phyloP scores from a whole-genome alignment of 2,888 invertebrate genomes.

The Pandemis heparana region DNA sequence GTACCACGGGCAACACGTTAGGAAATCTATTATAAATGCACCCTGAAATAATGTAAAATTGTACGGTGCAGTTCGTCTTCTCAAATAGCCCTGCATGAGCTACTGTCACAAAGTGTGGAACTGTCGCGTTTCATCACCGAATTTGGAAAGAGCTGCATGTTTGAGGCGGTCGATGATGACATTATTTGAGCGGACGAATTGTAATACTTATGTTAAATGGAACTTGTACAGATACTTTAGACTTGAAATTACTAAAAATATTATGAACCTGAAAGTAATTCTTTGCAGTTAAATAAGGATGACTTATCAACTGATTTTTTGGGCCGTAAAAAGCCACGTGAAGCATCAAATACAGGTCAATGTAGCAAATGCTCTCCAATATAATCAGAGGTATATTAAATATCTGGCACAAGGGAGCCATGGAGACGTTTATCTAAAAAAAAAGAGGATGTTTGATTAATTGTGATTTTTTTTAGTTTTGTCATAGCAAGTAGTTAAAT shows the following conservation, averaged over 20 bases:
- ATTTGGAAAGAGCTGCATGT: too few species aligned
- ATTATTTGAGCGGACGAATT: background rate
- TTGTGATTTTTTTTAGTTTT: too few species aligned
- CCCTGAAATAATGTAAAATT: conserved; percentile 59
- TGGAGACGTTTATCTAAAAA: conserved; percentile 69
- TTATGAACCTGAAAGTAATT: conserved; percentile 72
- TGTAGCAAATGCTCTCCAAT: conserved; percentile 75
- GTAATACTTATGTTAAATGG: background rate
- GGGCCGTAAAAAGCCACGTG: conserved; percentile 82
- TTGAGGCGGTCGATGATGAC: too few species aligned
- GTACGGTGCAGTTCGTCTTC: too few species aligned
- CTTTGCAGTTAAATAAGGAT: conserved; percentile 82
- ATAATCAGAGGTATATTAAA: conserved; percentile 66
- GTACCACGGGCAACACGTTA: conserved; percentile 82
- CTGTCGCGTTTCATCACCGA: too few species aligned
- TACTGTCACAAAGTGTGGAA: too few species aligned
- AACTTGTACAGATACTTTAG: background rate
- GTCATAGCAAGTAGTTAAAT: too few species aligned
- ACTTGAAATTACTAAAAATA: background rate
- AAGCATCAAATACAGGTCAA: conserved; percentile 81
- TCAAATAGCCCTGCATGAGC: too few species aligned
- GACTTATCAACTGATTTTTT: conserved; percentile 80
- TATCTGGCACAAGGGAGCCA: conserved; percentile 67
- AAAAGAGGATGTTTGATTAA: conserved; percentile 8
- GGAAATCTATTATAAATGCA: conserved; percentile 73